Evolutionary conservation across 2,797 vertebrate species (phyloP), one percentile per base, ranked within the genome.

Genomic region (Paramormyrops hopkinsi): DNA sequence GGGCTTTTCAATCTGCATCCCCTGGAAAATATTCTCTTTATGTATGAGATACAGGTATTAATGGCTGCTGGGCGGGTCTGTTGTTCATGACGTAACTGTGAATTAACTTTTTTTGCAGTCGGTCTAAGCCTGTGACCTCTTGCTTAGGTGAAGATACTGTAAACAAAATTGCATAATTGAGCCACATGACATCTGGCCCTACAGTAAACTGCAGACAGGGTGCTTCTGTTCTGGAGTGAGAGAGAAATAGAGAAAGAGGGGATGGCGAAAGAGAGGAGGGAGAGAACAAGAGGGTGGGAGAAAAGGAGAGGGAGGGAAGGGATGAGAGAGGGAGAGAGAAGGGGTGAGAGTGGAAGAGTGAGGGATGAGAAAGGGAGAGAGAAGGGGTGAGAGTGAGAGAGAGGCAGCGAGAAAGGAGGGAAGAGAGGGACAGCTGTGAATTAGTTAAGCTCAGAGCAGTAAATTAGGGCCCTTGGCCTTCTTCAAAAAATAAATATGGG

Each of bases 361-460:
- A 50, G 88, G 59, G 89, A 46, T 76, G 44, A 76, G 41, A 56
- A 25, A 22, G n/a, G 17, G 19, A n/a, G 90, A 48, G 46, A 44
- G 25, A 53, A 41, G 17, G 88, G 48, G 59, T 22, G 53, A 37
- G 44, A 79, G 33, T 83, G 33, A 44, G 46, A 85, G 73, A 89
- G 82, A 90, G 85, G 48, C 33, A 82, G 86, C 41, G 37, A 89
- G 87, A 62, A 37, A 86, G 37, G 12, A 84, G 17, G 87, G 50
- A 83, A 90, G 88, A 88, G 44, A 53, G 41, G 33, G 50, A 41
- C 79, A 65, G 54, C 22, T 37, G 25, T 37, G 17, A 88, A 59
- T 79, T 9, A 91, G 88, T 93, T 93, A 95, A 94, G 93, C 94
- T 94, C 93, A 95, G 90, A 53, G 91, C 92, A 91, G 91, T 95